Conservation (phyloP, 2,888 invertebrate genomes). For the Gisinianus flammeolus region DNA sequence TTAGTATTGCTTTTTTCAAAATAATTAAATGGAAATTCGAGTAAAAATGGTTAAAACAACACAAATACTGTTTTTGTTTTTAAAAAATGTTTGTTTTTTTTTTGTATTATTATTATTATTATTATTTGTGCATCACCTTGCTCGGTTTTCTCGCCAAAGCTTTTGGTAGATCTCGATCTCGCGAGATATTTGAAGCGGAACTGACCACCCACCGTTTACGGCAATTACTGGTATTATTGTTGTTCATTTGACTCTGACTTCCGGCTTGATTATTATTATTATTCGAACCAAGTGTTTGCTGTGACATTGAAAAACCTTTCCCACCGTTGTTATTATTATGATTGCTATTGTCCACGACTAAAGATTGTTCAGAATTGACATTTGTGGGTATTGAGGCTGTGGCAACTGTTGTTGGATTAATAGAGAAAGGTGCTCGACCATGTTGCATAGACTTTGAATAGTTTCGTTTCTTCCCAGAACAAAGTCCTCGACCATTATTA, state of each 20-base stretch:
- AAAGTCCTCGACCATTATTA: neutral
- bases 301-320: neutral
- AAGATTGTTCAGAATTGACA: neutral
- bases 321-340: neutral
- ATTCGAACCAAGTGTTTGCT: neutral
- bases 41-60: too few relatives aligned
- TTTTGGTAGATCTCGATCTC: neutral
- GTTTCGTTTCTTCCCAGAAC: conserved; percentile 1
- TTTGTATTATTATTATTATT: too few relatives aligned
- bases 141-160: neutral
- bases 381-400: too few relatives aligned
- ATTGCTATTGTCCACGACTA: neutral
- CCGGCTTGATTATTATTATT: neutral
- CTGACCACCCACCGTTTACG: neutral
- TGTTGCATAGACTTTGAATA: neutral
- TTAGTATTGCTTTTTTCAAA: too few relatives aligned
- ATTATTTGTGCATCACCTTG: conserved; percentile 3
- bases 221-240: neutral
- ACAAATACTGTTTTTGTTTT: too few relatives aligned
- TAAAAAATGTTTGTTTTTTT: too few relatives aligned
- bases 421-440: neutral
- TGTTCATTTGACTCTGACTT: neutral
- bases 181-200: neutral
- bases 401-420: neutral
- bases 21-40: too few relatives aligned